A percentile compares a stretch with the other conserved stretches of the same genome.
These are phyloP conservation scores for Siphonodentalium dalli DNA, from an alignment of 2,888 invertebrate genomes.

Conservation along the genomic window DNA sequence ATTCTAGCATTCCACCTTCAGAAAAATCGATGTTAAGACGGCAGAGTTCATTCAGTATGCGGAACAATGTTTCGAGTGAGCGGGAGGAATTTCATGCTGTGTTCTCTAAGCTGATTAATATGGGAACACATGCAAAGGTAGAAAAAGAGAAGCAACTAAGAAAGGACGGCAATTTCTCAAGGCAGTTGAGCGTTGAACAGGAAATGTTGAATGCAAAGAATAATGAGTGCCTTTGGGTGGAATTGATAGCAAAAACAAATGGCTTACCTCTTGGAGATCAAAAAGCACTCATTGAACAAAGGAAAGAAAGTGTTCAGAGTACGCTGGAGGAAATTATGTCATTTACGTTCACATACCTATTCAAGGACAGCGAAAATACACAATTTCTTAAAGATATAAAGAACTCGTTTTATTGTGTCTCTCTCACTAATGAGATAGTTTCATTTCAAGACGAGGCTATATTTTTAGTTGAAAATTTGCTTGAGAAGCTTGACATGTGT, in stretches of 20 bases:
- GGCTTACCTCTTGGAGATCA: conserved; percentile 74
- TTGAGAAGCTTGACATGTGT: conserved; percentile 78
- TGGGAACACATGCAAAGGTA: conserved; percentile 67
- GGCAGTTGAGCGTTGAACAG: conserved; percentile 77
- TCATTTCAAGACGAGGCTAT: conserved; percentile 78
- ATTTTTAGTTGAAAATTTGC: conserved; percentile 76
- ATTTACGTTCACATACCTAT: conserved; percentile 73
- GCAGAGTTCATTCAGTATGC: conserved; percentile 25
- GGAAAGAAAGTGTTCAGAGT: conserved; percentile 75
- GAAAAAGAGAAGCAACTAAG: conserved; percentile 48
- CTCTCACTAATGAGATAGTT: conserved; percentile 59
- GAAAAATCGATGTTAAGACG: conserved; percentile 21
- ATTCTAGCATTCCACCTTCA: conserved; percentile 4
- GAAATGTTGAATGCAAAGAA: conserved; percentile 87
- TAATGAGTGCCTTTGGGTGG: conserved; percentile 90
- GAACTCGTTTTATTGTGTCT: conserved; percentile 44
- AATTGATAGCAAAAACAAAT: conserved; percentile 79
- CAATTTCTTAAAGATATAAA: no score
- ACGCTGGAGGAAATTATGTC: conserved; percentile 79
- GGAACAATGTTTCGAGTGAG: conserved; percentile 49
- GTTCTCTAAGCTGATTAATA: conserved; percentile 78
- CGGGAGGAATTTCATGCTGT: conserved; percentile 67
- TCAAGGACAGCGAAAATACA: no score
- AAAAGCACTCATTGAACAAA: conserved; percentile 78
- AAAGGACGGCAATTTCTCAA: conserved; percentile 34